Conservation (phyloP, 2,888 invertebrate species). For the Quadroppia sp. region DNA sequence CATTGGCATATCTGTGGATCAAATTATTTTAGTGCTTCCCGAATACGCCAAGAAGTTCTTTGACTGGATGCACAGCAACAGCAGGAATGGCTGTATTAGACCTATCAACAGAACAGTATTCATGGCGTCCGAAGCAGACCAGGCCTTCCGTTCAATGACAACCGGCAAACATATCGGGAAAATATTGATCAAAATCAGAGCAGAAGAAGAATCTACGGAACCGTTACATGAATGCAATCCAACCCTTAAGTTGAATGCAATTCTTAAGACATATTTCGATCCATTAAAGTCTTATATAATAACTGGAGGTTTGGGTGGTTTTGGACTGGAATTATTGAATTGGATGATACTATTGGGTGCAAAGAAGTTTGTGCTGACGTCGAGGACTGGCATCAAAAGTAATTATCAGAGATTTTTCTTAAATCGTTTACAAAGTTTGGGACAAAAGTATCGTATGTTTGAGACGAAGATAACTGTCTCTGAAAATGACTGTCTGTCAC, state of each 20-base stretch:
- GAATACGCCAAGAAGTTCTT: neutral
- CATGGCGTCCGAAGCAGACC: slow-evolving; percentile 78
- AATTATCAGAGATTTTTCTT: slow-evolving; percentile 88
- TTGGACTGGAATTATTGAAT: slow-evolving; percentile 85
- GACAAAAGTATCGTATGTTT: slow-evolving; percentile 53
- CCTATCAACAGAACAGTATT: slow-evolving; percentile 58
- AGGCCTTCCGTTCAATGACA: slow-evolving; percentile 90
- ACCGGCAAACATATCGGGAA: slow-evolving; percentile 97
- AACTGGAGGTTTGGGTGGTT: slow-evolving; percentile 82
- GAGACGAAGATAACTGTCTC: slow-evolving; percentile 63
- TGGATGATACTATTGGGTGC: slow-evolving; percentile 90
- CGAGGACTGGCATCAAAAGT: slow-evolving; percentile 79
- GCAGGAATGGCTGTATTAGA: neutral
- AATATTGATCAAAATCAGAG: slow-evolving; percentile 70
- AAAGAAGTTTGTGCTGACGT: slow-evolving; percentile 74
- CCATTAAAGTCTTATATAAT: slow-evolving; percentile 57
- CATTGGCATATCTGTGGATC: neutral
- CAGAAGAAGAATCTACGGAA: slow-evolving; percentile 46
- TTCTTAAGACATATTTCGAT: slow-evolving; percentile 73
- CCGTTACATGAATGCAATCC: neutral
- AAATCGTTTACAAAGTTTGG: slow-evolving; percentile 62
- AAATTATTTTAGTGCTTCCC: neutral
- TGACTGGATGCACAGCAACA: neutral
- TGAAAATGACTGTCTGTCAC: slow-evolving; percentile 66
- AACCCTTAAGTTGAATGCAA: slow-evolving; percentile 57